These are phyloP conservation scores for Melanophora roralis DNA, from an alignment of 2,888 invertebrate genomes.

Conservation along the genomic window DNA sequence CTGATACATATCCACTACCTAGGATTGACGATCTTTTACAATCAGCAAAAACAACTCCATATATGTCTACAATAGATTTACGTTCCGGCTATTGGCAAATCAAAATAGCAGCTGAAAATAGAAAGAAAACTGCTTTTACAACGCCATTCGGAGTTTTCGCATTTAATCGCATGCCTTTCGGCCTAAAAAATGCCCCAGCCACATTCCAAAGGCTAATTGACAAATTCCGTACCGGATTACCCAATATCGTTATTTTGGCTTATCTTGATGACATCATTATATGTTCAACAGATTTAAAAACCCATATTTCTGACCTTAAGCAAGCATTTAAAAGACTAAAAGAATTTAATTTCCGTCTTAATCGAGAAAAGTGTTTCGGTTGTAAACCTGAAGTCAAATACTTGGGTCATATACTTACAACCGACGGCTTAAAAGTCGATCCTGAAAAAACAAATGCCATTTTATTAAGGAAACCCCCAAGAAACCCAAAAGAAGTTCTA, in stretches of 20 bases:
- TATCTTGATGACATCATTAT: slow-evolving; percentile 68
- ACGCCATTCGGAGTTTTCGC: slow-evolving; percentile 68
- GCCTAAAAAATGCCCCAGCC: slow-evolving; percentile 67
- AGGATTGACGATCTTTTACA: slow-evolving; percentile 70
- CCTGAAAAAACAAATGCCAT: slow-evolving; percentile 68
- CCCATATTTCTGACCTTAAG: slow-evolving; percentile 67
- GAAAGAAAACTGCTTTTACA: slow-evolving; percentile 68
- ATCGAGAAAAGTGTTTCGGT: slow-evolving; percentile 65
- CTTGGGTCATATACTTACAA: slow-evolving; percentile 68
- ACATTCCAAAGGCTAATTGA: slow-evolving; percentile 69
- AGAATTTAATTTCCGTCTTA: slow-evolving; percentile 64
- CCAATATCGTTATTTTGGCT: slow-evolving; percentile 49
- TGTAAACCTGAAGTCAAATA: slow-evolving; percentile 65
- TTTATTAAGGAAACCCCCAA: background rate
- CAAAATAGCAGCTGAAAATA: slow-evolving; percentile 65
- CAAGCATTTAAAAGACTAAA: slow-evolving; percentile 53
- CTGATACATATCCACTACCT: slow-evolving; percentile 72
- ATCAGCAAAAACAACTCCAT: slow-evolving; percentile 65
- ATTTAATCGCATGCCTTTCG: slow-evolving; percentile 70
- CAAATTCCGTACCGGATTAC: slow-evolving; percentile 57
- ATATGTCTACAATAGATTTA: slow-evolving; percentile 71
- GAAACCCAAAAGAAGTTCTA: slow-evolving; percentile 11
- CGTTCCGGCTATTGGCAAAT: slow-evolving; percentile 73
- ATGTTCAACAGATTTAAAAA: slow-evolving; percentile 63
- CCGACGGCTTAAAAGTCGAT: slow-evolving; percentile 66